phyloP scores from a whole-genome alignment of 2,797 vertebrate species.

The Phoeniculus purpureus region DNA sequence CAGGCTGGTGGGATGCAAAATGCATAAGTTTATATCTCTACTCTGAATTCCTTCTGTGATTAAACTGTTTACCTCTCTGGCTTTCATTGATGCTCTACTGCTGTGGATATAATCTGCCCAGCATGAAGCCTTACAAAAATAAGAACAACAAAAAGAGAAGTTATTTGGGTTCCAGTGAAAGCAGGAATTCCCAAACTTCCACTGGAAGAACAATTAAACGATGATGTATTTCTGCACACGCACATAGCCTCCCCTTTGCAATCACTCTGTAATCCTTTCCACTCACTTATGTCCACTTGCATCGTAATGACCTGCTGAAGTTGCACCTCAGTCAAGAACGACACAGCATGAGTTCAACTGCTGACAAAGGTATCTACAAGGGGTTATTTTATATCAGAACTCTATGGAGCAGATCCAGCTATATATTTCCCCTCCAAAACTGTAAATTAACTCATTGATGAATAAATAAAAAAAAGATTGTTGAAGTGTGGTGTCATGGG shows the following conservation, averaged over 20 bases:
- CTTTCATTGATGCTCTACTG: background rate
- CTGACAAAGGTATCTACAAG: background rate
- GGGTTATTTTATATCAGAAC: background rate
- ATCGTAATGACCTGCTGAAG: background rate
- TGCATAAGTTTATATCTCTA: background rate
- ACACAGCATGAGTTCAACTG: background rate
- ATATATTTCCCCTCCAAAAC: background rate
- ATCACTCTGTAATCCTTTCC: background rate
- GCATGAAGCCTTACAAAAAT: background rate
- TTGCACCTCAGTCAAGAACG: background rate
- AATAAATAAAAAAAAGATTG: background rate
- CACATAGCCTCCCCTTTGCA: background rate
- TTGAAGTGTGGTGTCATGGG: background rate
- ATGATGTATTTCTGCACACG: background rate
- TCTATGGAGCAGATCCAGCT: background rate
- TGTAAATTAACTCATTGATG: constrained; percentile 28
- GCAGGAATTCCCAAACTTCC: background rate
- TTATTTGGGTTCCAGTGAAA: background rate
- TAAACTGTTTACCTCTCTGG: background rate
- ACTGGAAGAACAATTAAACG: background rate
- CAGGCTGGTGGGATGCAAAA: background rate
- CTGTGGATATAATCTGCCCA: background rate
- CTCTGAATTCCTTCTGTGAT: background rate
- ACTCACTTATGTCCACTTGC: background rate
- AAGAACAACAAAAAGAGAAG: background rate